Conservation (phyloP, 2,888 invertebrate species). For the Tanytarsus gracilentus region DNA sequence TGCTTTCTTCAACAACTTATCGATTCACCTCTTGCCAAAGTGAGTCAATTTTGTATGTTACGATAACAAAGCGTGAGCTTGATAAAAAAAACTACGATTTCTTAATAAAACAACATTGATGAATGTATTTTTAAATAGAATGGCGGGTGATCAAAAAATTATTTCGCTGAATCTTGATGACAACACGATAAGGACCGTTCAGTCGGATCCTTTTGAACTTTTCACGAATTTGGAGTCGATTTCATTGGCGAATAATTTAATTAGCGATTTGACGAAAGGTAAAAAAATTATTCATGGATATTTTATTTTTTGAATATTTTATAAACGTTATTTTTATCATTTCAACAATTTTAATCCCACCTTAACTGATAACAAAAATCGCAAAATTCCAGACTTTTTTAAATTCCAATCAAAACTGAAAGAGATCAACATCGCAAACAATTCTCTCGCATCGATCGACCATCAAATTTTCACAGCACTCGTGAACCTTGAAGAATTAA, state of each 20-base stretch:
- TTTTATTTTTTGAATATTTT: background rate
- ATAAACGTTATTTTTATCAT: background rate
- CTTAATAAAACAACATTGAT: background rate
- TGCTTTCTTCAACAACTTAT: constrained; percentile 6
- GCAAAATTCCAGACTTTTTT: constrained; percentile 28
- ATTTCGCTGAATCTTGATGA: constrained; percentile 17
- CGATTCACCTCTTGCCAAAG: constrained; percentile 11
- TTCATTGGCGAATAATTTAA: constrained; percentile 29
- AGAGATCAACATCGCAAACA: constrained; percentile 29
- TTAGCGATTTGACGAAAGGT: constrained; percentile 28
- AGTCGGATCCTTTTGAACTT: constrained; percentile 21
- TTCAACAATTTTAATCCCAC: constrained; percentile 15
- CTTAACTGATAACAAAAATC: background rate
- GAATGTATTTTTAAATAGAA: constrained; percentile 1
- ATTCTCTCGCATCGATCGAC: constrained; percentile 27
- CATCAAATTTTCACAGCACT: constrained; percentile 22
- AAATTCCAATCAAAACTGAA: constrained; percentile 19
- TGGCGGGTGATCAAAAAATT: constrained; percentile 16
- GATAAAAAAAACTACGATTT: background rate
- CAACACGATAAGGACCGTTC: constrained; percentile 6
- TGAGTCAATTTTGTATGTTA: constrained; percentile 4
- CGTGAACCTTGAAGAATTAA: constrained; percentile 22
- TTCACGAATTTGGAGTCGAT: constrained; percentile 24
- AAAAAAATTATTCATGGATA: background rate
- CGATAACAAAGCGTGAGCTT: no score